Evolutionary conservation across 2,113 vertebrate genomes (phyloP), one percentile per base, ranked within the genome.

Genomic region (Muntiacus muntjak): DNA sequence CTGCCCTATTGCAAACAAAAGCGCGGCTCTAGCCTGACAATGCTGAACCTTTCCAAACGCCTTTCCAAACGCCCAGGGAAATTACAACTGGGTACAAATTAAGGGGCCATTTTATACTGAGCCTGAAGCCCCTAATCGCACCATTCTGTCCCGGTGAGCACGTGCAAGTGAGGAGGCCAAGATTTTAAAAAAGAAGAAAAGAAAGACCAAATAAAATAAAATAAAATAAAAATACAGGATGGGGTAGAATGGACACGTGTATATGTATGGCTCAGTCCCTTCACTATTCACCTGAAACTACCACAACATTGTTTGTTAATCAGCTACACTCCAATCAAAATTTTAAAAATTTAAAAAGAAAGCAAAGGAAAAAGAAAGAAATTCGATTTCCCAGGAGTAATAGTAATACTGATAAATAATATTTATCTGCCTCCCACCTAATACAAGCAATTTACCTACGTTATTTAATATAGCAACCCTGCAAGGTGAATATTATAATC

Each of bases 1-100:
- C 50, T 47, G 78, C 87, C 28, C 28, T 43, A 64, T 28, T n/a
- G 88, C 52, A 96, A 85, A 97, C 78, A 89, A 91, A 95, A 96
- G 57, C 8, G 0, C 16, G 25, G 67, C 4, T 4, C 71, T 54
- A 11, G 76, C 12, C 58, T 76, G 87, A 28, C 58, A 21, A 13
- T 1, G 7, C 6, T 58, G 33, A 67, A 26, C 64, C 62, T 90
- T 55, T 91, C 89, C 94, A 90, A 92, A n/a, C 12, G 15, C 64
- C 62, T 90, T 55, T 93, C 89, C 94, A 90, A 92, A n/a, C 6
- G 19, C 14, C 64, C 58, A 17, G 40, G 89, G 47, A 95, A 87
- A 91, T 85, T 36, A 62, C 62, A 50, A 62, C 62, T 43, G 55
- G 82, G 85, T 40, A 36, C 8, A 45, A 62, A 87, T 14, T 92